Evolutionary conservation across 64 coral and sea anemone genomes (phyloP).

Genomic region (Actinia tenebrosa): DNA sequence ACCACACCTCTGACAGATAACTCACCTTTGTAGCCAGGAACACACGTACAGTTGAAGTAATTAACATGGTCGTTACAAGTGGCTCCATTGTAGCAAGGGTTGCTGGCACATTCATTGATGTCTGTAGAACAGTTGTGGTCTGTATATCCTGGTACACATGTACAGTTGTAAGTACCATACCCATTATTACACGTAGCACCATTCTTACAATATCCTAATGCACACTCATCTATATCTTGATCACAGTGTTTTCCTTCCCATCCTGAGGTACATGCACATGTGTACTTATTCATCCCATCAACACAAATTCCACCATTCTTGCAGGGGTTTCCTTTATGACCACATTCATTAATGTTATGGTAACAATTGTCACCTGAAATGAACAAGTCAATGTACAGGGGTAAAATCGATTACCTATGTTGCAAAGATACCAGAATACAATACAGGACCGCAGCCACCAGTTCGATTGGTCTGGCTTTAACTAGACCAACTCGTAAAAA

Average conservation of each 20-base stretch:
- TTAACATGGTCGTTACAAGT: constrained; percentile 67
- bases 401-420: too few relatives aligned
- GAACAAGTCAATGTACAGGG: neutral
- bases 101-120: constrained; percentile 54
- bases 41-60: constrained; percentile 63
- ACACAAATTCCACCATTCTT: constrained; percentile 57
- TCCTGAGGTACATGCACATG: constrained; percentile 49
- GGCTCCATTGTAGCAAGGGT: constrained; percentile 53
- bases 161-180: constrained; percentile 51
- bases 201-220: constrained; percentile 62
- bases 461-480: too few relatives aligned
- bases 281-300: constrained; percentile 25
- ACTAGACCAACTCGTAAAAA: too few relatives aligned
- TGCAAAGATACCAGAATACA: too few relatives aligned
- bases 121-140: constrained; percentile 80
- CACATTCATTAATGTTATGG: constrained; percentile 36
- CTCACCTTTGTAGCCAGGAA: constrained; percentile 59
- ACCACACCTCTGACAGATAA: neutral
- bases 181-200: constrained; percentile 59
- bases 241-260: constrained; percentile 50
- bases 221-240: constrained; percentile 71
- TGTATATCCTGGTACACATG: constrained; percentile 64
- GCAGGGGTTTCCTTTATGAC: constrained; percentile 13
- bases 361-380: constrained; percentile 36
- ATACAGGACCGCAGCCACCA: too few relatives aligned